A percentile compares a stretch with the other conserved stretches of the same genome.
phyloP scores from a whole-genome alignment of 2,113 vertebrate species.

The Buteo buteo region DNA sequence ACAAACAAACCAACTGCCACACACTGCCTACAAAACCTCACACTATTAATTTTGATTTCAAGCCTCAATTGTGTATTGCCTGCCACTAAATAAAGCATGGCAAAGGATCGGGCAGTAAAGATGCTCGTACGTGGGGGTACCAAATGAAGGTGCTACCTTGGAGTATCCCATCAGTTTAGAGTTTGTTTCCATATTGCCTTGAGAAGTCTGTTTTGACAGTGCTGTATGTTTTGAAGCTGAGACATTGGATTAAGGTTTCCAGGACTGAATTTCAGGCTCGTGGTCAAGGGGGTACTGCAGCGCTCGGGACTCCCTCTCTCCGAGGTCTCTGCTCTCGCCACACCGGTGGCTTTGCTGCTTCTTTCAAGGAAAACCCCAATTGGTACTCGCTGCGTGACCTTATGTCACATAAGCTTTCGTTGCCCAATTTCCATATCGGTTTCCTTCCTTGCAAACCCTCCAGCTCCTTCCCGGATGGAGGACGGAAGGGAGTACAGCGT shows the following conservation, averaged over 20 bases:
- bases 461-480: not conserved
- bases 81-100: not conserved
- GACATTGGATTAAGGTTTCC: not conserved
- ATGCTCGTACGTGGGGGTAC: accelerated
- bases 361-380: not conserved
- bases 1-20: accelerated
- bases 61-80: not conserved
- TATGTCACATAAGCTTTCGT: not conserved
- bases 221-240: not conserved
- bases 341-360: not conserved
- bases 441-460: not conserved
- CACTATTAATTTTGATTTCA: not conserved
- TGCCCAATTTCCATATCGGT: not conserved
- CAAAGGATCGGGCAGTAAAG: not conserved
- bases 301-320: accelerated
- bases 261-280: not conserved
- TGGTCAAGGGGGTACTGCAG: too few relatives aligned
- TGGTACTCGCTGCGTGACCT: accelerated
- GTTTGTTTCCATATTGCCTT: accelerated
- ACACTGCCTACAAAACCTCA: not conserved
- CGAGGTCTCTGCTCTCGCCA: not conserved
- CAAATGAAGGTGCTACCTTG: not conserved
- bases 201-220: not conserved
- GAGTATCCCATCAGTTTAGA: not conserved
- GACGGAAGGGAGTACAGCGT: not conserved